Evolutionary conservation across 2,888 invertebrate genomes (phyloP).

Genomic region (Nomada lathburiana): DNA sequence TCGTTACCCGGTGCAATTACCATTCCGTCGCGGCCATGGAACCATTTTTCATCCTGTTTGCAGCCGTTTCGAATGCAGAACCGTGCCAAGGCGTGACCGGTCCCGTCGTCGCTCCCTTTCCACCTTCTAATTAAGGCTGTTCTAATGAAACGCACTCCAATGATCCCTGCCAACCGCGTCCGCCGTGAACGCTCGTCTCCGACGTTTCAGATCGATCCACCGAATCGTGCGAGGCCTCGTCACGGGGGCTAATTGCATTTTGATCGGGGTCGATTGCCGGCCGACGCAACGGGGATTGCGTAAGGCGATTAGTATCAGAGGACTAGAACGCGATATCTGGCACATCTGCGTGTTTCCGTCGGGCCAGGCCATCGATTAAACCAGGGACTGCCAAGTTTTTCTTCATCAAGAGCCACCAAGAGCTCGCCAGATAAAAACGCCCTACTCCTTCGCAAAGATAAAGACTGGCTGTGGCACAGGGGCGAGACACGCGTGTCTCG

Average conservation of each 20-base stretch:
- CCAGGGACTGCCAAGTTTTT: neutral
- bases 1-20: constrained; percentile 10
- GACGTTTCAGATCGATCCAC: too few species aligned
- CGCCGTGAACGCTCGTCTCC: too few species aligned
- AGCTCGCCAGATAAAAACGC: too few species aligned
- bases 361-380: neutral
- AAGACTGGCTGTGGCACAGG: too few species aligned
- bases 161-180: too few species aligned
- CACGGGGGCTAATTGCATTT: constrained; percentile 20
- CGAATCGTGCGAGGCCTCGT: neutral
- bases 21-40: neutral
- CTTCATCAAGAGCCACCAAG: too few species aligned
- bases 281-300: constrained; percentile 12
- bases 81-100: too few species aligned
- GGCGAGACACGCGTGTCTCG: too few species aligned
- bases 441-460: too few species aligned
- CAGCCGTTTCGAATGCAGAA: neutral
- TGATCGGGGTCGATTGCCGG: constrained; percentile 10
- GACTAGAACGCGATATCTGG: neutral
- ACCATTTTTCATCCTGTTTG: neutral
- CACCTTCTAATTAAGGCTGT: too few species aligned
- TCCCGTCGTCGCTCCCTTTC: too few species aligned
- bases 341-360: neutral
- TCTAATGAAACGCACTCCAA: too few species aligned
- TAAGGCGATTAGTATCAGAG: neutral